Evolutionary conservation across 2,113 vertebrate species (phyloP), one percentile per base, ranked within the genome.

Genomic region (Cyanoliseus patagonus): DNA sequence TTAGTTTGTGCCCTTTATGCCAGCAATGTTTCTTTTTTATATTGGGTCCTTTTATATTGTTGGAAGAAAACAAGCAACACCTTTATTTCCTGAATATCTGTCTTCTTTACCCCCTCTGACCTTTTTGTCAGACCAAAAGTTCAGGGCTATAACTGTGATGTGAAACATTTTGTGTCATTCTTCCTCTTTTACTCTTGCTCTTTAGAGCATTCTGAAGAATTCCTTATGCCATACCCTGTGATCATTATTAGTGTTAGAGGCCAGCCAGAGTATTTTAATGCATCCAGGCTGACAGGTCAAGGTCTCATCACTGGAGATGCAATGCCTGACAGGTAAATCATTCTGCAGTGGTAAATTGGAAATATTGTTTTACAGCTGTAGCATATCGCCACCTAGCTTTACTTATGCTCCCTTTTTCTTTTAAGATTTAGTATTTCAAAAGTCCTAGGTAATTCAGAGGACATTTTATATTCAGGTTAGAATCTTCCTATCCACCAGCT

Each of bases 341-440:
- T 61, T 84, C 72, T 70, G 75, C 85, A 80, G 73, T 64, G 90
- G 3, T 75, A 73, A 62, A 5, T 47, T 2, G 2, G 68, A 86
- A 75, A 86, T 67, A 70, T 59, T 47, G 39, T 7, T 93, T 86
- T 88, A 90, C 27, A 84, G 88, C 69, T 97, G 83, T 84, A 95
- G 52, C 89, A 90, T 95, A 57, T 68, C 52, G 61, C 95, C 90
- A 95, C 77, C 95, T 96, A 96, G 95, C 90, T 97, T 95, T 88
- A 68, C 20, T 72, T 51, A 22, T 37, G 27, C 61, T 83, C 37
- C 4, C 6, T 73, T 91, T 72, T 89, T 77, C 37, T 39, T 74
- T 77, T 64, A 84, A 95, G 88, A 91, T 81, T 24, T 51, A 63
- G 8, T 70, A 55, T 92, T 88, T 90, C 10, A 27, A 31, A 83